A percentile compares a stretch with the other conserved stretches of the same genome.
Conservation (phyloP, 2,113 vertebrate species). For the Melanerpes formicivorus region DNA sequence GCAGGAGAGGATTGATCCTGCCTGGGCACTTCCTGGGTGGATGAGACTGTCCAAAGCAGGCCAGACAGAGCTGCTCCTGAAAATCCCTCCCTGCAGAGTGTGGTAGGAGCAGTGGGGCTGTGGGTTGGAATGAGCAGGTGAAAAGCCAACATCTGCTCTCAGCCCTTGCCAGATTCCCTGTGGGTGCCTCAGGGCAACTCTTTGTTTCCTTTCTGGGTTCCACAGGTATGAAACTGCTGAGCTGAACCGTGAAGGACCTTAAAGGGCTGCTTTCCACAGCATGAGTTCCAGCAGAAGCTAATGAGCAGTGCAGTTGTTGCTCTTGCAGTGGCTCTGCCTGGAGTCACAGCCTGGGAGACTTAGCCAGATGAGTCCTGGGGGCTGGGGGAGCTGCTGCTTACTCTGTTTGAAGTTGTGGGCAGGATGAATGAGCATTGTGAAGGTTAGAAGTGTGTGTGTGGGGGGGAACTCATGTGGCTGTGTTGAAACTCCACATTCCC, state of each 20-base stretch:
- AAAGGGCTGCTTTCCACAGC: constrained; percentile 52
- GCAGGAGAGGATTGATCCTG: neutral
- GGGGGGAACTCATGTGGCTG: neutral
- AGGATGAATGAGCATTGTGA: neutral
- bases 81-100: neutral
- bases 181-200: neutral
- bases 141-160: neutral
- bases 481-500: neutral
- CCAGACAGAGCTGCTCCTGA: neutral
- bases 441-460: neutral
- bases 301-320: neutral
- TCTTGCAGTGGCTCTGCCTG: neutral
- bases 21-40: neutral
- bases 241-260: constrained; percentile 45
- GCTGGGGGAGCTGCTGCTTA: neutral
- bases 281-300: neutral
- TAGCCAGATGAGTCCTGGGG: neutral
- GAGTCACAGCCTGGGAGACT: neutral
- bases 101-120: neutral
- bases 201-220: constrained; percentile 1
- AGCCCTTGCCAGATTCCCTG: neutral
- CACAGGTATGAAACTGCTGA: constrained; percentile 28
- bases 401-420: neutral
- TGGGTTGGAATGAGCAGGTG: neutral
- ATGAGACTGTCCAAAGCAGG: neutral